A percentile compares a stretch with the other conserved stretches of the same genome.
Conservation (phyloP, 2,113 vertebrate species). For the Triplophysa tibetana region DNA sequence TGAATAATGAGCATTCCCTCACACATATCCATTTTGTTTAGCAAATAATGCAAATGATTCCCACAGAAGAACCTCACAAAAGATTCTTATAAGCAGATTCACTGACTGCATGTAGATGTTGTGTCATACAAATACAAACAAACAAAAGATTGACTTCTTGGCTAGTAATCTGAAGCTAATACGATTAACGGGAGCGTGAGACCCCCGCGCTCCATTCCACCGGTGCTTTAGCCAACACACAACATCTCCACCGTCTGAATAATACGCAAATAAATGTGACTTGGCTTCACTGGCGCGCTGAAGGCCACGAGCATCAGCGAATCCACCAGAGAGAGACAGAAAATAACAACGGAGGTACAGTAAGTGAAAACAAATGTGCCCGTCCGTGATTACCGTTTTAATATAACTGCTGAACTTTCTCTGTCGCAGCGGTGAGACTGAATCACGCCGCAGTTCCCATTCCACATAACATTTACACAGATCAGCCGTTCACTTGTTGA, state of each 20-base stretch:
- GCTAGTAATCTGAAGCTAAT: conserved; percentile 5
- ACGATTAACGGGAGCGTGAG: not conserved
- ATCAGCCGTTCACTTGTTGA: conserved; percentile 50
- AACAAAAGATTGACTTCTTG: not conserved
- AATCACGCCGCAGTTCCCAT: conserved; percentile 61
- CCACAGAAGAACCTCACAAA: no score
- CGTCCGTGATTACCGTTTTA: conserved; percentile 71
- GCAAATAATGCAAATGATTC: no score
- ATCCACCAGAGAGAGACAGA: conserved; percentile 7
- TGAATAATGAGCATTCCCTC: no score
- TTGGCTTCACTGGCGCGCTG: conserved; percentile 16
- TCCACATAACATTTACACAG: conserved; percentile 54
- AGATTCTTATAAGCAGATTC: no score
- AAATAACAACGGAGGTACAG: conserved; percentile 35
- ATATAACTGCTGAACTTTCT: conserved; percentile 64
- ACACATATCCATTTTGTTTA: no score
- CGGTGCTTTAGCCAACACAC: not conserved
- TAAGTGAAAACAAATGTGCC: conserved; percentile 71
- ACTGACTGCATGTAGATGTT: not conserved
- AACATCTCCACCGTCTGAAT: conserved; percentile 18
- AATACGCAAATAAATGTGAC: conserved; percentile 38
- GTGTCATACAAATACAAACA: not conserved
- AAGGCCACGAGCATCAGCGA: conserved; percentile 25
- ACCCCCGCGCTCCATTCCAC: not conserved
- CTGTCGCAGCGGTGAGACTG: conserved; percentile 62